Conservation (phyloP, 2,888 invertebrate species). For the Byasa hedistus region DNA sequence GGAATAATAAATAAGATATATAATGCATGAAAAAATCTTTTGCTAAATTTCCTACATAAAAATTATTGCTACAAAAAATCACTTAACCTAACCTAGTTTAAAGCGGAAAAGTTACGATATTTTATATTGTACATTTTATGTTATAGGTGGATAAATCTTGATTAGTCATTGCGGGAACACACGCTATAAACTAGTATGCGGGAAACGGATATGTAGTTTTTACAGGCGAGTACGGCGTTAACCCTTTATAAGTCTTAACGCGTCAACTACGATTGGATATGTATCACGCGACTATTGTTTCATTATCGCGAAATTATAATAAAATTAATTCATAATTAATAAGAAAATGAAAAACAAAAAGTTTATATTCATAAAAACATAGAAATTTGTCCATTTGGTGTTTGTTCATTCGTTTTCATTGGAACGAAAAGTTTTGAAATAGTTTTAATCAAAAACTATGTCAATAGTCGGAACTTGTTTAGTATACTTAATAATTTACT, state of each 20-base stretch:
- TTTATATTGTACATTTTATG: background rate
- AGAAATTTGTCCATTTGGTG: too few relatives aligned
- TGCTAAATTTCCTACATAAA: too few relatives aligned
- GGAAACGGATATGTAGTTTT: slow-evolving; percentile 14
- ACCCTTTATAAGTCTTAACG: slow-evolving; percentile 31
- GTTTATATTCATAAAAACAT: background rate
- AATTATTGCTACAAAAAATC: too few relatives aligned
- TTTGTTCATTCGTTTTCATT: too few relatives aligned
- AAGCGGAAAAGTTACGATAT: background rate
- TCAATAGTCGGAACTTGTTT: too few relatives aligned
- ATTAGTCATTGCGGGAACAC: background rate
- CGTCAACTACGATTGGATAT: slow-evolving; percentile 44
- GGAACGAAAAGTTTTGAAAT: too few relatives aligned
- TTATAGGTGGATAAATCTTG: background rate
- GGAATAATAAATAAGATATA: too few relatives aligned
- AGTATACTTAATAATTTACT: too few relatives aligned
- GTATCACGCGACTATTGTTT: slow-evolving; percentile 47
- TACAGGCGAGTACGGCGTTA: background rate
- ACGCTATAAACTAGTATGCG: slow-evolving; percentile 3
- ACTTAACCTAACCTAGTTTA: background rate
- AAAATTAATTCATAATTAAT: background rate
- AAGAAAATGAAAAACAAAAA: background rate
- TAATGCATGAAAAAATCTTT: too few relatives aligned
- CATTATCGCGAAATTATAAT: slow-evolving; percentile 41
- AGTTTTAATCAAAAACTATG: too few relatives aligned